Percentiles rank a stretch among this genome's conserved stretches.
These are phyloP conservation scores for Microchrysa polita DNA, from an alignment of 2,888 invertebrate species.

Conservation along the genomic window DNA sequence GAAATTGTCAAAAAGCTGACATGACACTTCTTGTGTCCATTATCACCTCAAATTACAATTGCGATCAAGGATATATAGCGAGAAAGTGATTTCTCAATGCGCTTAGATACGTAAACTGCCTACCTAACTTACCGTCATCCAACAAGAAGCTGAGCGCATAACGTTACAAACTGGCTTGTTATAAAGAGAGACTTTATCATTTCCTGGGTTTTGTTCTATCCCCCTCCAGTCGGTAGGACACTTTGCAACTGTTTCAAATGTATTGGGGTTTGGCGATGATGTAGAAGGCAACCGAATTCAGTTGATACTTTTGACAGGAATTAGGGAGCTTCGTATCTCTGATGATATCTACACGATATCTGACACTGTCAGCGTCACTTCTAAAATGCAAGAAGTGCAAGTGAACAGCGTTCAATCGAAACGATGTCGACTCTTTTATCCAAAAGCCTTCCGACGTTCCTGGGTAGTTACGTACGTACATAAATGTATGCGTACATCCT, in stretches of 20 bases:
- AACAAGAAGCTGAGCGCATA: slow-evolving; percentile 9
- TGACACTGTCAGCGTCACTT: slow-evolving; percentile 29
- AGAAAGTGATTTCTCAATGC: slow-evolving; percentile 40
- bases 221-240: neutral
- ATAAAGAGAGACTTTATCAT: slow-evolving; percentile 45
- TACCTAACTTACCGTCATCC: neutral
- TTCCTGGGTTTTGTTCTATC: slow-evolving; percentile 48
- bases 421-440: neutral
- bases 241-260: neutral
- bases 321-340: slow-evolving; percentile 30
- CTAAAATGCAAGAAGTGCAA: slow-evolving; percentile 17
- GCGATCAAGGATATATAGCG: slow-evolving; percentile 45
- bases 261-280: no score
- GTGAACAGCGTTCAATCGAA: slow-evolving; percentile 4
- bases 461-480: neutral
- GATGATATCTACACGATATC: slow-evolving; percentile 36
- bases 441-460: slow-evolving; percentile 14
- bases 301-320: slow-evolving; percentile 13
- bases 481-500: neutral
- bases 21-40: slow-evolving; percentile 47
- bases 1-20: slow-evolving; percentile 41
- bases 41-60: slow-evolving; percentile 46
- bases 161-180: slow-evolving; percentile 44
- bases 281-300: neutral
- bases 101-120: neutral